phyloP scores from a whole-genome alignment of 1,140 invertebrate species.

The Drosophila simulans region DNA sequence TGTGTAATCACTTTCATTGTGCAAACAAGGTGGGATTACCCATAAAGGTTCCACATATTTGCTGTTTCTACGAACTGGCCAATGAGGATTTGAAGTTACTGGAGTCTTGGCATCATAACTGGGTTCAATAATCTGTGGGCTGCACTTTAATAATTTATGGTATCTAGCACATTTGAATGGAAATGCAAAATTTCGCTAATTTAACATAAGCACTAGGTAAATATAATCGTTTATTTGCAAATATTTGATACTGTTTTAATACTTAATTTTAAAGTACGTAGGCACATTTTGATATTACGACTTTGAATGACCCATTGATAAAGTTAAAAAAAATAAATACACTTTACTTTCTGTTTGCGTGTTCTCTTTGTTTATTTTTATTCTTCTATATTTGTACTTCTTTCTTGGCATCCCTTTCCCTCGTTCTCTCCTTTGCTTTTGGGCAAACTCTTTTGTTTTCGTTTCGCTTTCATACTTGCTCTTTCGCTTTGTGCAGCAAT shows the following conservation, averaged over 20 bases:
- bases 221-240: too few relatives aligned
- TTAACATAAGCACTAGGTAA: too few relatives aligned
- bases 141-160: not conserved
- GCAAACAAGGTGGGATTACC: conserved; percentile 4
- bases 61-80: not conserved
- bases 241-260: too few relatives aligned
- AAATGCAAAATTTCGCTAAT: too few relatives aligned
- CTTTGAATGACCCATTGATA: conserved; percentile 5
- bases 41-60: not conserved
- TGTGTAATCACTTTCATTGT: conserved; percentile 22
- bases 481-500: conserved; percentile 51
- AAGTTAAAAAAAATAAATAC: conserved; percentile 10
- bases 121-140: not conserved
- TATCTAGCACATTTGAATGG: too few relatives aligned
- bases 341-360: conserved; percentile 7
- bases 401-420: conserved; percentile 4
- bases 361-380: not conserved
- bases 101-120: not conserved
- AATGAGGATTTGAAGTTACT: not conserved
- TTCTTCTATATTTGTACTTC: conserved; percentile 14
- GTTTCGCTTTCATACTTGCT: conserved; percentile 27
- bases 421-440: conserved; percentile 1
- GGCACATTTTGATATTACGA: not conserved
- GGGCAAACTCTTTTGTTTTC: conserved; percentile 4
- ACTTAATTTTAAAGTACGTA: too few relatives aligned